Evolutionary conservation across 2,113 vertebrate genomes (phyloP), one percentile per base, ranked within the genome.

Genomic region (Periophthalmus modestus): DNA sequence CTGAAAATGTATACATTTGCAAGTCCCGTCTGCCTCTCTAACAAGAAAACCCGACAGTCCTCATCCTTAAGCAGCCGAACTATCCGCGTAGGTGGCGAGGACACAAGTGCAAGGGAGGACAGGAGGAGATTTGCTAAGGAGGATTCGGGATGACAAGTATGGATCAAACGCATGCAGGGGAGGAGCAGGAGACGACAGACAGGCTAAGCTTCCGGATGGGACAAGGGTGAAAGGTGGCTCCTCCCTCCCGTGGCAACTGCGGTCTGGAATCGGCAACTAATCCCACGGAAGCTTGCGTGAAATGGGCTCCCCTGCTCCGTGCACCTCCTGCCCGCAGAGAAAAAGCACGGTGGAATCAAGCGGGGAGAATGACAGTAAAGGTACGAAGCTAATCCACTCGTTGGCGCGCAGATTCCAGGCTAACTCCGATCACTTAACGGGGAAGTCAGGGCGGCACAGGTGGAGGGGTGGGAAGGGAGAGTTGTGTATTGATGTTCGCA

Each of bases 231-330:
- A 87, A 83, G 85, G 80, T 90, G 77, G 82, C 62, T 68, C 68
- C 71, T 67, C 74, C 75, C 78, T 72, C 79, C 58, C 47, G 78
- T 77, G 72, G 82, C 52, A 55, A 71, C 14, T 73, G 36, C 61
- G 82, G 74, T 82, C 54, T 65, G 21, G 71, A 72, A 81, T 82
- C 72, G 68, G 23, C 73, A 77, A 81, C 74, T 90, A 90, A 92
- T 92, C 85, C 62, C 47, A 70, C 72, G 73, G 86, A 88, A 88
- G 84, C 87, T 65, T 63, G 85, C 86, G 81, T 89, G 84, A 90
- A 92, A 92, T 88, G 87, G 79, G 67, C 78, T 81, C 75, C 75
- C 71, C 74, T 76, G 81, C 83, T 82, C 55, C 47, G 47, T 74
- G 69, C 75, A 71, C 78, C 85, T 82, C 71, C 89, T 69, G 84